Conservation (phyloP, 1,140 invertebrate genomes). For the Zophobas atratus region DNA sequence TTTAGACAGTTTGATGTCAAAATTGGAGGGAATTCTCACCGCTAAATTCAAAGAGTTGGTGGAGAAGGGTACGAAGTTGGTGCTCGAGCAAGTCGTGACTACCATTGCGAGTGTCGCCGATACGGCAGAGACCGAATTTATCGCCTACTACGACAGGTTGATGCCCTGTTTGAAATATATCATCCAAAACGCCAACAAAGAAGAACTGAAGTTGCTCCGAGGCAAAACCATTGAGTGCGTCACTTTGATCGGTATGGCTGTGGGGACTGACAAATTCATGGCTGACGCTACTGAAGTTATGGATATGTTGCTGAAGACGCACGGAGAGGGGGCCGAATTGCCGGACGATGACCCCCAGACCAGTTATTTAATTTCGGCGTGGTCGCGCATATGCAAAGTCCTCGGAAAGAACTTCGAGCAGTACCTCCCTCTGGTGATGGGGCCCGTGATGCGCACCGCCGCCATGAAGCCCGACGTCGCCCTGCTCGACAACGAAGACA, state of each 20-base stretch:
- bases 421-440: constrained; percentile 98
- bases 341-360: constrained; percentile 98
- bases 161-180: constrained; percentile 99
- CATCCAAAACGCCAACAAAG: constrained; percentile 92
- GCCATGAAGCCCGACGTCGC: constrained; percentile 97
- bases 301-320: constrained; percentile 94
- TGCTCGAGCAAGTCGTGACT: constrained; percentile 97
- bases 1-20: constrained; percentile 91
- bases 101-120: constrained; percentile 99
- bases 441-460: constrained; percentile 95
- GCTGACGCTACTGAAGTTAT: constrained; percentile 96
- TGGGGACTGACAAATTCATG: constrained; percentile 96
- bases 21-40: constrained; percentile 92
- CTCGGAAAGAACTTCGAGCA: constrained; percentile 93
- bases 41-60: constrained; percentile 96
- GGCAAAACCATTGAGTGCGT: constrained; percentile 90
- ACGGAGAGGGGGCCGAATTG: constrained; percentile 84
- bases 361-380: constrained; percentile 98
- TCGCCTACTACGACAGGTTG: constrained; percentile 85
- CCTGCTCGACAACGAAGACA: constrained; percentile 94
- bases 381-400: constrained; percentile 97
- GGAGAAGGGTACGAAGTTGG: constrained; percentile 94
- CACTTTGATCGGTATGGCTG: constrained; percentile 96
- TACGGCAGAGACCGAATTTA: constrained; percentile 97
- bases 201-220: constrained; percentile 90